These are phyloP conservation scores for Cyanoramphus novaezelandiae DNA, from an alignment of 2,113 vertebrate genomes.

Conservation along the genomic window DNA sequence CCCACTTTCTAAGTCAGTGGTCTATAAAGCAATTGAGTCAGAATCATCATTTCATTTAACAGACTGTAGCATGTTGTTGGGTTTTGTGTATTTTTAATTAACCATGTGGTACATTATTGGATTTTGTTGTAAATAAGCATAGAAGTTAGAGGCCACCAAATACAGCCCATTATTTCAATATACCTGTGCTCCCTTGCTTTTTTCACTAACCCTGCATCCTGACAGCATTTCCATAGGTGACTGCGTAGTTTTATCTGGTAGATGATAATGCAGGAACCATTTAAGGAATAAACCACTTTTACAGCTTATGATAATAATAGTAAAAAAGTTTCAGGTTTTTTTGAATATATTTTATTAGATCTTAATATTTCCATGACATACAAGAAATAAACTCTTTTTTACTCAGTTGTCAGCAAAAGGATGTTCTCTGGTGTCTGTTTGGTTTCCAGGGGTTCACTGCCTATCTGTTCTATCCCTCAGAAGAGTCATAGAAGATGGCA, in stretches of 20 bases:
- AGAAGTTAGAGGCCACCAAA: slow-evolving; percentile 5
- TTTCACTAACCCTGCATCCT: background rate
- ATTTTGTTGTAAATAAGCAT: background rate
- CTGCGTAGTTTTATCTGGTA: background rate
- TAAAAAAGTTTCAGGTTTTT: background rate
- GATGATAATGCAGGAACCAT: background rate
- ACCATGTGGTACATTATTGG: background rate
- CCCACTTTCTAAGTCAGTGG: slow-evolving; percentile 27
- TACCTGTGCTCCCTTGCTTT: background rate
- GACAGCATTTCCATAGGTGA: background rate
- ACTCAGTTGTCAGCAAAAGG: background rate
- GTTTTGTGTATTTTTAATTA: slow-evolving; percentile 60
- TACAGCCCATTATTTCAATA: background rate
- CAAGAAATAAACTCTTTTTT: background rate
- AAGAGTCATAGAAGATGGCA: background rate
- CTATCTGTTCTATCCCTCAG: background rate
- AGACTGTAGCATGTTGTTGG: slow-evolving; percentile 43
- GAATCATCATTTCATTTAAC: slow-evolving; percentile 53
- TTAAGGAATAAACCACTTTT: background rate
- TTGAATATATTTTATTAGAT: background rate
- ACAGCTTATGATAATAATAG: background rate
- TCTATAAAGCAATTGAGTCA: slow-evolving; percentile 37
- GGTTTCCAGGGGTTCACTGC: background rate
- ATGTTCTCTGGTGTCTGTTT: background rate
- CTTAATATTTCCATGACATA: background rate